phyloP scores from a whole-genome alignment of 2,113 vertebrate species.

The Seriola rivoliana region DNA sequence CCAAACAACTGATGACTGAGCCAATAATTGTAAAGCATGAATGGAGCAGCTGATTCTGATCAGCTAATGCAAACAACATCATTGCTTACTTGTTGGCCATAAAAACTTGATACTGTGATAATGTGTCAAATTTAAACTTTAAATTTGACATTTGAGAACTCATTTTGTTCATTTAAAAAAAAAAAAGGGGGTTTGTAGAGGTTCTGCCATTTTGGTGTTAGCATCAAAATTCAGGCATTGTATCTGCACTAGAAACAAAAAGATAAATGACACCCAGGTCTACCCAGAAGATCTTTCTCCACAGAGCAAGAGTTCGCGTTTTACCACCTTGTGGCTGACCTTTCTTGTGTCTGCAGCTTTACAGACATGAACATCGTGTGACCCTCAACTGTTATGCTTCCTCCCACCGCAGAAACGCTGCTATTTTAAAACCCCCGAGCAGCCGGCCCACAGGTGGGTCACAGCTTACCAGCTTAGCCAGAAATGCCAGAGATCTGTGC shows the following conservation, averaged over 20 bases:
- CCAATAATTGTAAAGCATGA: too few relatives aligned
- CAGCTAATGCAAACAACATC: background rate
- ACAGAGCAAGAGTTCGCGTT: background rate
- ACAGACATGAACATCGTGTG: slow-evolving; percentile 6
- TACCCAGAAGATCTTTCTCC: background rate
- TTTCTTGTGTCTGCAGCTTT: slow-evolving; percentile 31
- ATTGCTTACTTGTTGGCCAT: too few relatives aligned
- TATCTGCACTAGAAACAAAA: background rate
- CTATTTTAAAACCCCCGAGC: slow-evolving; percentile 78
- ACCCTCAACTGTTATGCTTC: slow-evolving; percentile 31
- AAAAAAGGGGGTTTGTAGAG: too few relatives aligned
- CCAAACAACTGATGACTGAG: too few relatives aligned
- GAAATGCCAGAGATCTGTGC: slow-evolving; percentile 74
- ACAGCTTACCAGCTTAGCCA: slow-evolving; percentile 64
- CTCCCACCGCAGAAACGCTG: slow-evolving; percentile 48
- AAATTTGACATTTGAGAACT: too few relatives aligned
- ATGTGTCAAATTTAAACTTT: background rate
- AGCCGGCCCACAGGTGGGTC: slow-evolving; percentile 65
- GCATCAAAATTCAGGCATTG: background rate
- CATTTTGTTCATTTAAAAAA: too few relatives aligned
- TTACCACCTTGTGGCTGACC: slow-evolving; percentile 25
- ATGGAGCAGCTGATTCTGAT: background rate
- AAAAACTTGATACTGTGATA: too few relatives aligned
- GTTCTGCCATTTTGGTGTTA: too few relatives aligned
- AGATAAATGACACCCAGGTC: too few relatives aligned